A percentile compares a stretch with the other conserved stretches of the same genome.
phyloP scores from a whole-genome alignment of 2,888 invertebrate species.

The Artemia sinica region DNA sequence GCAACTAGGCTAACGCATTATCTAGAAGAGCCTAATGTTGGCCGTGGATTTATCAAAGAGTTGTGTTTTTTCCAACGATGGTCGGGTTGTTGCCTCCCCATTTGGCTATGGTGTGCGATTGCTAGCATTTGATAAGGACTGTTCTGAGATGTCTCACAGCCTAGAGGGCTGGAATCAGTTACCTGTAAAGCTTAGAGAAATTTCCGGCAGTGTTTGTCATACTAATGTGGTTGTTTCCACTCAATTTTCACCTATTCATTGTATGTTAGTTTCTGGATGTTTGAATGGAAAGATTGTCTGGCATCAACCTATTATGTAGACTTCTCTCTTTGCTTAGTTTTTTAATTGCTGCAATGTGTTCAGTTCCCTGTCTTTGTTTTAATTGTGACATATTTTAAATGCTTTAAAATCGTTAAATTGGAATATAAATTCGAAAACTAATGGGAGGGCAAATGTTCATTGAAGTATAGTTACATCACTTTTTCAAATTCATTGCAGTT shows the following conservation, averaged over 20 bases:
- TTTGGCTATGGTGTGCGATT: slow-evolving; percentile 71
- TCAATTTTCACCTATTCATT: slow-evolving; percentile 71
- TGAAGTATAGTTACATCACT: too few species aligned
- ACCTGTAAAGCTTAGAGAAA: slow-evolving; percentile 41
- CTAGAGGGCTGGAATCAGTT: slow-evolving; percentile 34
- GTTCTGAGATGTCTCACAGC: slow-evolving; percentile 57
- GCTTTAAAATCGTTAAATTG: neutral
- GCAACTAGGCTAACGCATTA: slow-evolving; percentile 61
- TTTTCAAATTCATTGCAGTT: too few species aligned
- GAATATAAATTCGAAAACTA: neutral
- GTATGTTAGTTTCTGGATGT: slow-evolving; percentile 74
- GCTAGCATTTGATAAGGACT: slow-evolving; percentile 54
- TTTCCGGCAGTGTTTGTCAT: slow-evolving; percentile 55
- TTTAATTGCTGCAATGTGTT: too few species aligned
- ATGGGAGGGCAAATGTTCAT: neutral
- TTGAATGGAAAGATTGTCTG: slow-evolving; percentile 71
- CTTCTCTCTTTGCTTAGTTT: neutral
- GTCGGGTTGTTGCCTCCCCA: slow-evolving; percentile 73
- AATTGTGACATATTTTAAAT: neutral
- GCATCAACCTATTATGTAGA: slow-evolving; percentile 51
- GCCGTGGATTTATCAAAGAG: slow-evolving; percentile 81
- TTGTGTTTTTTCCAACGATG: slow-evolving; percentile 76
- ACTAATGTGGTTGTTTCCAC: slow-evolving; percentile 69
- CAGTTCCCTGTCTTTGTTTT: neutral
- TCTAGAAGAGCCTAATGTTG: slow-evolving; percentile 63